These are phyloP conservation scores for Plotosus lineatus DNA, from an alignment of 2,113 vertebrate species.

Conservation along the genomic window DNA sequence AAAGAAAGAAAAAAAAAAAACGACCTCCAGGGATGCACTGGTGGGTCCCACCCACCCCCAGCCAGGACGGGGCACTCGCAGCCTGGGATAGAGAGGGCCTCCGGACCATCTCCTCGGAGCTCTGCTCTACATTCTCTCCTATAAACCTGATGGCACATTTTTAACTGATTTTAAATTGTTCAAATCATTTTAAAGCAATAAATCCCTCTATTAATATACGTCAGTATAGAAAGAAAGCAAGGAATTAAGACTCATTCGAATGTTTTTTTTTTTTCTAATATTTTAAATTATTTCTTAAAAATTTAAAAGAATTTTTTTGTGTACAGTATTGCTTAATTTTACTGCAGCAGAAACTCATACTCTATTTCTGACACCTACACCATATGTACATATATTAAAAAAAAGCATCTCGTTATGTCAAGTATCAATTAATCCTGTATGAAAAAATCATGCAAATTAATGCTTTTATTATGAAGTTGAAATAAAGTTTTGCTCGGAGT, in stretches of 20 bases:
- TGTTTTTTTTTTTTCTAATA: background rate
- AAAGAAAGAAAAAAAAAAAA: no score
- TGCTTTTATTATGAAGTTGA: slow-evolving; percentile 30
- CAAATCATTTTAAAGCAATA: no score
- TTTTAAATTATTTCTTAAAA: background rate
- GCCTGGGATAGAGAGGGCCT: no score
- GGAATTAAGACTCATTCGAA: background rate
- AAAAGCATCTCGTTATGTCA: slow-evolving; percentile 9
- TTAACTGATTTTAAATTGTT: no score
- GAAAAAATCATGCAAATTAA: slow-evolving; percentile 34
- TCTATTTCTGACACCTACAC: background rate
- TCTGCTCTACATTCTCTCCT: no score
- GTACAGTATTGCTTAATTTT: background rate
- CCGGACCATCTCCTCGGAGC: no score
- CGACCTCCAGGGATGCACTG: no score
- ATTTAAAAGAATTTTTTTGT: background rate
- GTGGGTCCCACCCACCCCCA: no score
- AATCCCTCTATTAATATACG: no score
- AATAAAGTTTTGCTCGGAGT: slow-evolving; percentile 51
- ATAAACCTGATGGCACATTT: no score
- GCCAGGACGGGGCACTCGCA: no score
- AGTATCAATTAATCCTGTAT: slow-evolving; percentile 43
- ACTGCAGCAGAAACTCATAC: background rate
- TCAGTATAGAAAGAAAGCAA: no score
- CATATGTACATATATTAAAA: background rate